Evolutionary conservation across 2,113 vertebrate species (phyloP), one percentile per base, ranked within the genome.

Genomic region (Vidua macroura): DNA sequence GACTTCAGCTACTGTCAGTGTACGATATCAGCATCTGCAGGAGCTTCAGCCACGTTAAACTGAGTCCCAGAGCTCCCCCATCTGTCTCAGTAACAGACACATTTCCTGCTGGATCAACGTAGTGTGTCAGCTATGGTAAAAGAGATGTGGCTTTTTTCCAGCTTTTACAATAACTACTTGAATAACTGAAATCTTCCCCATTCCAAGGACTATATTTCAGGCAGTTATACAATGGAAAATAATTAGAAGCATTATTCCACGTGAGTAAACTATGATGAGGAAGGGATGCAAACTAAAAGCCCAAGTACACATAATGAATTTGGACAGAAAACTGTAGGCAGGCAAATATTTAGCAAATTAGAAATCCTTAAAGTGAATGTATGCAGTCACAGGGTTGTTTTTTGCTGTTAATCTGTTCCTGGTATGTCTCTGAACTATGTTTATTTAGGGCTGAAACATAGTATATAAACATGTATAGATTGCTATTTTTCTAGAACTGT

Each of bases 41-140:
- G 33, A 93, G 86, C 87, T 49, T 83, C 74, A 81, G 43, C 37
- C 51, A 27, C 56, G 73, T 85, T 94, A 93, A 96, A 97, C 75
- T 4, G 97, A 98, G 97, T 97, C 96, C 95, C 97, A 98, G 98
- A 98, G 98, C 98, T 98, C 98, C 98, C 98, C 98, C 98, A 97
- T 97, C 98, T 98, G 98, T 98, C 96, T 97, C 96, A 79, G 76
- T 60, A 96, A 97, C n/a, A 95, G 97, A 83, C 94, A 95, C 62
- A 94, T 96, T 97, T 96, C 83, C 44, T 94, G 56, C 81, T 83
- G 72, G 89, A 97, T 97, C 97, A 95, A 91, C 96, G 95, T n/a
- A 77, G 51, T 49, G 28, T 93, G 97, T 90, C 97, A 97, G 77
- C 74, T 41, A 14, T 15, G 27, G 88, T 64, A 79, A 79, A 85